Evolutionary conservation across 2,888 invertebrate species (phyloP), one percentile per base, ranked within the genome.

Genomic region (Drosophila seclusa): DNA sequence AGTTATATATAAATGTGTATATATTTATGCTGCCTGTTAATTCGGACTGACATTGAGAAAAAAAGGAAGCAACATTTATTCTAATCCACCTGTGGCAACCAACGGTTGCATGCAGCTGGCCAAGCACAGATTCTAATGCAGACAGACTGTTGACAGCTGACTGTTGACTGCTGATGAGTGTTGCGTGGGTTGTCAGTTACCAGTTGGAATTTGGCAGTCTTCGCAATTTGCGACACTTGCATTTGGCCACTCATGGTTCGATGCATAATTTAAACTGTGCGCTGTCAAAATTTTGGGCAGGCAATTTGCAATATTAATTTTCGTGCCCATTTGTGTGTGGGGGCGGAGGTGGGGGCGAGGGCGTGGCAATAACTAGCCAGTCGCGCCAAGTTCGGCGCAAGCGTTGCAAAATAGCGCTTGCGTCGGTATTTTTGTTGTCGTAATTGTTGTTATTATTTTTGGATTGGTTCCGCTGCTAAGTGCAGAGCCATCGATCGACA

Each of bases 141-240:
- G 24, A 16, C 48, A 24, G 16, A 16, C 16, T 24, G 48, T 7
- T 45, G 21, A 16, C 4, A 8, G 61, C 29, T 38, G 63, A 27
- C 4, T 27, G 61, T 21, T 32, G 55, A 24, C 32, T 27, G 21
- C 50, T 61, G 45, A 45, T 36, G 55, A 52, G 45, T 52, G 63
- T 59, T 62, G 74, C 69, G 74, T 68, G 69, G 69, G 62, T 59
- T 32, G 29, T 27, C 21, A 8, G 38, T 38, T 38, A 2, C 45
- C 45, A 24, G 24, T 45, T 24, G 45, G 45, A 45, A 45, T 45
- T 8, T 45, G 4, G 45, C 45, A 18, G 59, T 55, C 73, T 68
- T 68, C 69, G 21, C n/a, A 57, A 60, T 68, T 63, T 64, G 69
- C 64, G 74, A 74, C 74, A 74, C 69, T 76, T 75, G 74, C 67